Conservation (phyloP, 2,888 invertebrate genomes). For the Phlogophora meticulosa region DNA sequence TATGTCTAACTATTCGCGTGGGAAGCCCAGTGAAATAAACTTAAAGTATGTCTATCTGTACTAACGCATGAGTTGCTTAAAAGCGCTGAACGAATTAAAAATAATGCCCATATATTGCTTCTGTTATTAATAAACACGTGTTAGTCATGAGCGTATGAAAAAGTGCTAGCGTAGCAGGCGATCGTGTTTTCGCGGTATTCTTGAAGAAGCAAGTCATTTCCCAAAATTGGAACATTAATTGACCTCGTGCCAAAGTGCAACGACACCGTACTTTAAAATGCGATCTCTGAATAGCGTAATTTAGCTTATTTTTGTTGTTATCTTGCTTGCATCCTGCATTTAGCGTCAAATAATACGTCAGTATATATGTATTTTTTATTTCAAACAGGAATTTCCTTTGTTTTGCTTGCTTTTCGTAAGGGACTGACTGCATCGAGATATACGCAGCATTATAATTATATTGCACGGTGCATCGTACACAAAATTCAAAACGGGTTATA, state of each 20-base stretch:
- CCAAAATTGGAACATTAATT: constrained; percentile 34
- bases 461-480: constrained; percentile 33
- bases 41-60: neutral
- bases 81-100: neutral
- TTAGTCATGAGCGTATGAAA: too few relatives aligned
- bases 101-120: neutral
- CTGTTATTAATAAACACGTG: neutral
- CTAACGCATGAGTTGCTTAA: neutral
- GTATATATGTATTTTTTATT: constrained; percentile 31
- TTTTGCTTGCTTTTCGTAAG: constrained; percentile 35
- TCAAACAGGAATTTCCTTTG: constrained; percentile 43
- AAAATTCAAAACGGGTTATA: constrained; percentile 48
- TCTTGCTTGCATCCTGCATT: constrained; percentile 42
- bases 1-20: constrained; percentile 39
- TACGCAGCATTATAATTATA: constrained; percentile 42
- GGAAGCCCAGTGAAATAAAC: constrained; percentile 23
- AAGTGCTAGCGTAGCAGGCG: constrained; percentile 2
- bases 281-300: constrained; percentile 41
- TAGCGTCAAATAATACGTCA: constrained; percentile 42
- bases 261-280: constrained; percentile 30
- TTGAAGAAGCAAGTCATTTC: constrained; percentile 42
- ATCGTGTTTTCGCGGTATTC: constrained; percentile 2
- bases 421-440: constrained; percentile 24
- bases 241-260: constrained; percentile 50
- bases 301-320: constrained; percentile 36